Base-by-base conservation (phyloP, 2,888 invertebrate genomes). In the Phalera bucephala region DNA sequence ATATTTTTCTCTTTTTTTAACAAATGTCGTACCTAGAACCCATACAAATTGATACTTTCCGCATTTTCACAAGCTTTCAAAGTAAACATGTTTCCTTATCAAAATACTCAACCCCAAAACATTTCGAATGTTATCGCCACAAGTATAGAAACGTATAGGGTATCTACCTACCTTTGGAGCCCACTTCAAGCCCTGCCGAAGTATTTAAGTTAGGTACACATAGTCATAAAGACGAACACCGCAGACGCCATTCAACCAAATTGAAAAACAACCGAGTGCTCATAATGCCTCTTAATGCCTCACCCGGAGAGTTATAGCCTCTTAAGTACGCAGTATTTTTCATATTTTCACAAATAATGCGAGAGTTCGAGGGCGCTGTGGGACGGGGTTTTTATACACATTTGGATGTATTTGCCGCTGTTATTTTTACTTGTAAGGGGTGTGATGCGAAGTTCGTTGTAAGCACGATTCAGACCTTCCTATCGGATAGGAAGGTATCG, bases 221-320 rank as follows among this genome's bases (percentile, higher is more conserved):
- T 57, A 54, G 66, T 64, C 64, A 69, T 76, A 77, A 79, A 79
- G 67, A 56, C 60, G 62, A 70, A 54, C 64, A 64, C 59, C 52
- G 52, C 70, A 70, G 64, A 71, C 73, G 72, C 78, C 78, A 79
- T 89, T 84, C 59, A 49, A 56, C 61, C 70, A 88, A 88, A 89
- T 88, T 88, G 87, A 87, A 88, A 89, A 86, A 84, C 81, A 80
- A 76, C 78, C 45, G 77, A 81, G 76, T 77, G 59, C 72, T 78
- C 80, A 79, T 83, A 84, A 85, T 81, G 70, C 72, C 68, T 80
- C 77, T 81, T 84, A 85, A 86, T 85, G 79, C 75, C 62, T 75
- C 70, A 64, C 76, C 58, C 52, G 45, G 69, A 75, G 80, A 84
- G 81, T 81, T 80, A 82, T 78, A 52, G 76, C 72, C 62, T 64